These are phyloP conservation scores for Mesoclemmys tuberculata DNA, from an alignment of 2,113 vertebrate genomes.

Conservation along the genomic window DNA sequence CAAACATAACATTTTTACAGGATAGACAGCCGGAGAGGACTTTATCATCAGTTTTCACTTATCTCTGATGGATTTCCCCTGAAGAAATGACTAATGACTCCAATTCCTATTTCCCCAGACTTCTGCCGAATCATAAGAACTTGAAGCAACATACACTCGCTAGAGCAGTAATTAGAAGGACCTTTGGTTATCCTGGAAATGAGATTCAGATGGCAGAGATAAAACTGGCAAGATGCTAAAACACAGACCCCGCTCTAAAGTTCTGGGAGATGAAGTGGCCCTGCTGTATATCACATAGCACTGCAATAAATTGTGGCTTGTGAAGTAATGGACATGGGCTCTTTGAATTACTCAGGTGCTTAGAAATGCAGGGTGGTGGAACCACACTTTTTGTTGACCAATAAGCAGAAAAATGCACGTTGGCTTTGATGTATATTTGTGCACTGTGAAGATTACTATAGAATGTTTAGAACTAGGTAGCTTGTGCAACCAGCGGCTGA, in stretches of 20 bases:
- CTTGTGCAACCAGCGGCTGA: neutral
- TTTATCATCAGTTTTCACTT: slow-evolving; percentile 32
- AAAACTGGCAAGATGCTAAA: slow-evolving; percentile 75
- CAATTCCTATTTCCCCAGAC: slow-evolving; percentile 38
- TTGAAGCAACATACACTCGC: slow-evolving; percentile 46
- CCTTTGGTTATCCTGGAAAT: slow-evolving; percentile 72
- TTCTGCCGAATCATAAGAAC: slow-evolving; percentile 40
- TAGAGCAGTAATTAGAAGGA: slow-evolving; percentile 69
- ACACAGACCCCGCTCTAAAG: slow-evolving; percentile 70
- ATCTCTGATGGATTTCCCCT: slow-evolving; percentile 26
- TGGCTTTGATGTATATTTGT: neutral
- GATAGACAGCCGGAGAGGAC: neutral
- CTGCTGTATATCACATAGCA: slow-evolving; percentile 82
- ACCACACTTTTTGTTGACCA: slow-evolving; percentile 39
- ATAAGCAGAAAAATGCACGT: slow-evolving; percentile 21
- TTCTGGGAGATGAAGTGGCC: slow-evolving; percentile 74
- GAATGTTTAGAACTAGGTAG: neutral
- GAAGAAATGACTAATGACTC: slow-evolving; percentile 45
- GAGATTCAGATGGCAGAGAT: slow-evolving; percentile 78
- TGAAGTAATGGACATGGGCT: slow-evolving; percentile 71
- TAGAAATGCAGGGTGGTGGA: slow-evolving; percentile 38
- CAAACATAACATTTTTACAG: neutral
- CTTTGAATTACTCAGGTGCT: slow-evolving; percentile 71
- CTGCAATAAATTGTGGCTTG: slow-evolving; percentile 79
- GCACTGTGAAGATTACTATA: rapidly evolving